Percentiles rank a stretch among this genome's conserved stretches.
Conservation (phyloP, 1,140 invertebrate species). For the Neodiprion fabricii region DNA sequence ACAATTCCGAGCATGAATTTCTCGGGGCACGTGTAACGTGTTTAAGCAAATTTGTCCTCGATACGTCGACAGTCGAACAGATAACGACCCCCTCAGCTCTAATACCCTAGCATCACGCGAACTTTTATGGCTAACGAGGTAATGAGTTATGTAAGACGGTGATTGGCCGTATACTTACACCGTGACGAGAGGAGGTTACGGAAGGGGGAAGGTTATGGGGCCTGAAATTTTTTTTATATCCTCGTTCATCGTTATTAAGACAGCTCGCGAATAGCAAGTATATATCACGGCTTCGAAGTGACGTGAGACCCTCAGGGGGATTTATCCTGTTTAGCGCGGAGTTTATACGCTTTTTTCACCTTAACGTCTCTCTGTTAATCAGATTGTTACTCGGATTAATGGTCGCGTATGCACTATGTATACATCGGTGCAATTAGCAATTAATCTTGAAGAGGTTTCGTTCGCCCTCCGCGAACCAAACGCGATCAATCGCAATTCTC, state of each 20-base stretch:
- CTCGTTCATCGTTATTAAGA: not conserved
- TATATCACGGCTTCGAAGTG: not conserved
- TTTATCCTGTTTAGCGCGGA: not conserved
- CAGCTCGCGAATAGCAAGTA: not conserved
- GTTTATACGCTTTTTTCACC: not conserved
- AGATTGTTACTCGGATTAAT: not conserved
- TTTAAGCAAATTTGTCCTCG: not conserved
- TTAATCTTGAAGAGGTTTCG: not conserved
- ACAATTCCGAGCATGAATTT: too few relatives aligned
- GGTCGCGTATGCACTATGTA: too few relatives aligned
- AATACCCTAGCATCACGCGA: not conserved
- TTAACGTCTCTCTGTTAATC: not conserved
- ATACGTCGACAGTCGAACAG: slow-evolving; percentile 1
- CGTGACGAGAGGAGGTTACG: not conserved
- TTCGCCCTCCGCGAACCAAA: too few relatives aligned
- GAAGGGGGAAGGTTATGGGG: not conserved
- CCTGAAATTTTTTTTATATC: not conserved
- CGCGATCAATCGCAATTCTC: too few relatives aligned
- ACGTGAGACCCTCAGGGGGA: not conserved
- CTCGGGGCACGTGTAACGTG: too few relatives aligned
- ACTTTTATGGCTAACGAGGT: not conserved
- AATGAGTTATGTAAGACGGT: not conserved
- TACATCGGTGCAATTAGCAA: not conserved
- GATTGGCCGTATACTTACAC: not conserved
- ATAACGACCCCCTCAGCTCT: not conserved